These are phyloP conservation scores for Gambusia yucatana DNA, from an alignment of 2,797 vertebrate genomes.

Conservation along the genomic window DNA sequence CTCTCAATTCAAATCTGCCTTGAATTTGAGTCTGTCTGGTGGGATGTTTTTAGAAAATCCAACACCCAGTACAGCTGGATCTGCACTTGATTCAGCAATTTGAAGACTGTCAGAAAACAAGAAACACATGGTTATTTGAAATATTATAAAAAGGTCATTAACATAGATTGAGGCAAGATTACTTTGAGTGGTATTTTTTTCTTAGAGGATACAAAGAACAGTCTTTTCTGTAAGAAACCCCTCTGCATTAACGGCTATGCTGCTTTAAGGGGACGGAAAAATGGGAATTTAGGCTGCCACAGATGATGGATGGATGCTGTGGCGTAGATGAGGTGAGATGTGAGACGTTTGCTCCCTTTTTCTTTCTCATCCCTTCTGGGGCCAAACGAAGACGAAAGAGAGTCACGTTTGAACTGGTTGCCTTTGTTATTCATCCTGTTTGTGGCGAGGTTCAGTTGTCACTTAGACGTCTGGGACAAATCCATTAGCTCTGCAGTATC, in stretches of 20 bases:
- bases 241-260: conserved; percentile 52
- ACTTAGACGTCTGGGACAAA: conserved; percentile 70
- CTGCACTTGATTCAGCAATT: conserved; percentile 32
- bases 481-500: conserved; percentile 73
- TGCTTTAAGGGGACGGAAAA: conserved; percentile 54
- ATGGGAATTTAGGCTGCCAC: conserved; percentile 71
- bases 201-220: conserved; percentile 42
- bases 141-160: conserved; percentile 55
- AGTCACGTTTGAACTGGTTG: conserved; percentile 61
- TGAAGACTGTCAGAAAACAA: conserved; percentile 30
- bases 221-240: conserved; percentile 46
- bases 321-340: conserved; percentile 80
- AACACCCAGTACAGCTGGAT: conserved; percentile 21
- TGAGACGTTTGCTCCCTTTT: conserved; percentile 68
- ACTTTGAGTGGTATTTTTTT: conserved; percentile 42
- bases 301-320: conserved; percentile 76
- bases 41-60: conserved; percentile 42
- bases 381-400: conserved; percentile 81
- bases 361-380: conserved; percentile 65
- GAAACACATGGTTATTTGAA: conserved; percentile 49
- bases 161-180: conserved; percentile 39
- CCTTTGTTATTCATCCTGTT: conserved; percentile 67
- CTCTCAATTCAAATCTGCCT: conserved; percentile 38
- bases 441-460: conserved; percentile 62
- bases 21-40: conserved; percentile 27